Conservation (phyloP, 2,888 invertebrate species). For the Pimpla rufipes region DNA sequence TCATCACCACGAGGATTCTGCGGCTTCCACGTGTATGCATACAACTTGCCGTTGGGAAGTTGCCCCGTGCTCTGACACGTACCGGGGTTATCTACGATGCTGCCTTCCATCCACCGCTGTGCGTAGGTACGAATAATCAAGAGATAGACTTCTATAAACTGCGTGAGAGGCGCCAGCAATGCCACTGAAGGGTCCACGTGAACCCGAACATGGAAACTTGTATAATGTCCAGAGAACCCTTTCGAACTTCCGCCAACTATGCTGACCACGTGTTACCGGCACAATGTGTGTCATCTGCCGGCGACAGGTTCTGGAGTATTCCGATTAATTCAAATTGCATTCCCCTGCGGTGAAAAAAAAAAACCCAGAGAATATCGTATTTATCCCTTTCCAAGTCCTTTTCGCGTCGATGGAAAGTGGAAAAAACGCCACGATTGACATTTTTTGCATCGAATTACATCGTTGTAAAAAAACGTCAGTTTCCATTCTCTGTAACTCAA, state of each 20-base stretch:
- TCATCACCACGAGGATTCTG: constrained; percentile 62
- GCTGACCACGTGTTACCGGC: neutral
- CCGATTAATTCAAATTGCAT: neutral
- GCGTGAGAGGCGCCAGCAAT: constrained; percentile 56
- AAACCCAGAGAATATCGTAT: too few species aligned
- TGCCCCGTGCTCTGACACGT: constrained; percentile 13
- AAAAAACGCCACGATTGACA: too few species aligned
- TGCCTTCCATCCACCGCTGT: constrained; percentile 41
- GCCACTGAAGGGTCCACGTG: constrained; percentile 61
- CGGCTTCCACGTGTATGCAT: constrained; percentile 37
- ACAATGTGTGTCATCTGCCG: neutral
- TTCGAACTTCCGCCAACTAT: constrained; percentile 45
- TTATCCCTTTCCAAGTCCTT: too few species aligned
- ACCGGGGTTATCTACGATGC: constrained; percentile 52
- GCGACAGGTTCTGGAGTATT: neutral
- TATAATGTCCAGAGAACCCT: constrained; percentile 49
- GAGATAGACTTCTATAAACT: constrained; percentile 59
- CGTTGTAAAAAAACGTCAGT: neutral
- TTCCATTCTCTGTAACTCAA: too few species aligned
- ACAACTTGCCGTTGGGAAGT: constrained; percentile 22
- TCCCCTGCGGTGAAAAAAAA: neutral
- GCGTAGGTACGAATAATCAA: constrained; percentile 62
- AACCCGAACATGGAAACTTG: constrained; percentile 53
- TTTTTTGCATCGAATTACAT: too few species aligned
- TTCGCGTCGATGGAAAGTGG: too few species aligned